phyloP scores from a whole-genome alignment of 2,888 invertebrate species.

The Temnothorax ravouxi region DNA sequence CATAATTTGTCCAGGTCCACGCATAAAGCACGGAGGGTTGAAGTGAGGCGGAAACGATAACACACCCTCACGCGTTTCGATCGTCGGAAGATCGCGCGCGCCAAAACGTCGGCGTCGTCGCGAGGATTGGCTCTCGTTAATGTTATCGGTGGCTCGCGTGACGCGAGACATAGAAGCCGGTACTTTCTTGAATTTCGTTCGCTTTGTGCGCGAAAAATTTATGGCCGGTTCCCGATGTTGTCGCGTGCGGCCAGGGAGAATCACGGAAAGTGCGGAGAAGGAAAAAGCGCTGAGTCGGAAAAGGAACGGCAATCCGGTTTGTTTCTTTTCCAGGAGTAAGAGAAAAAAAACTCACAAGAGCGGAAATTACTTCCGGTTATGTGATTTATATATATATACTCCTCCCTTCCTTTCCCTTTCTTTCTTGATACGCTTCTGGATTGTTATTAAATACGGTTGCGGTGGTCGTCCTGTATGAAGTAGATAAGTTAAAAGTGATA shows the following conservation, averaged over 20 bases:
- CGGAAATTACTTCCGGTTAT: constrained; percentile 46
- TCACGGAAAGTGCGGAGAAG: constrained; percentile 36
- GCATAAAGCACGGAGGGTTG: constrained; percentile 43
- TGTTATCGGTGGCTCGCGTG: constrained; percentile 82
- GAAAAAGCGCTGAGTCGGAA: neutral
- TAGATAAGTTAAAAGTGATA: constrained; percentile 22
- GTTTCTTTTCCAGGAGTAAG: constrained; percentile 14
- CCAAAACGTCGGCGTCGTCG: constrained; percentile 31
- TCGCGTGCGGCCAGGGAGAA: constrained; percentile 69
- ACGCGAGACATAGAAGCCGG: constrained; percentile 78
- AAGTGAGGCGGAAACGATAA: constrained; percentile 65
- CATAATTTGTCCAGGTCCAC: constrained; percentile 21
- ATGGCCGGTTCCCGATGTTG: constrained; percentile 64
- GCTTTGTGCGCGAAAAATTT: constrained; percentile 70
- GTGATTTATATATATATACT: constrained; percentile 30
- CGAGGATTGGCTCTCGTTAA: constrained; percentile 79
- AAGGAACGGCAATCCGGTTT: constrained; percentile 24
- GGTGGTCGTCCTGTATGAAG: neutral
- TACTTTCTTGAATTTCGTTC: constrained; percentile 75
- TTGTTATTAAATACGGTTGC: constrained; percentile 28
- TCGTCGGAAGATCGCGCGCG: constrained; percentile 59
- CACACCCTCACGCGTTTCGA: constrained; percentile 49
- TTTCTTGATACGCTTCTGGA: neutral
- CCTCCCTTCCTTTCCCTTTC: neutral
- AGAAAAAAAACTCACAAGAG: constrained; percentile 26